Conservation (phyloP, 2,113 vertebrate genomes). For the Monopterus albus region DNA sequence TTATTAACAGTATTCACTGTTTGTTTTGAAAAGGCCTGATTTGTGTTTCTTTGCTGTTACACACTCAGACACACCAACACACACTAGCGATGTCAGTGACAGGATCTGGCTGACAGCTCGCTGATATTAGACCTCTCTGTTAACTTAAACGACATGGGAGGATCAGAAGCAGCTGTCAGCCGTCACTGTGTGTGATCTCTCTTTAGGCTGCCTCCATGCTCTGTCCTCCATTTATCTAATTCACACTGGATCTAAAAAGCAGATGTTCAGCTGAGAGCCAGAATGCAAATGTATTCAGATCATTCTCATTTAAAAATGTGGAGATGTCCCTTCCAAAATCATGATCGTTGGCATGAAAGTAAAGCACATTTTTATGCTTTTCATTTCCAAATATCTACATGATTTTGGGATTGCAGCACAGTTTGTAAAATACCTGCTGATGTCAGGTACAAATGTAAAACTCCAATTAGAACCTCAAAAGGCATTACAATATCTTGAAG, state of each 20-base stretch:
- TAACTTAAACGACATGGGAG: conserved; percentile 52
- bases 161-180: conserved; percentile 68
- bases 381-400: not conserved
- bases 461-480: not conserved
- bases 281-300: conserved; percentile 65
- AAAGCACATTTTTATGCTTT: conserved; percentile 4
- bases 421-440: not conserved
- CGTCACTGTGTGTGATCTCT: conserved; percentile 13
- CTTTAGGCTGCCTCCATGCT: conserved; percentile 21
- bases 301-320: conserved; percentile 21
- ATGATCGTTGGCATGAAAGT: conserved; percentile 24
- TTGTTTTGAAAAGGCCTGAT: conserved; percentile 41
- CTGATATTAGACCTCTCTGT: conserved; percentile 52
- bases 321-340: conserved; percentile 20
- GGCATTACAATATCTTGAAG: too few relatives aligned
- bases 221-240: conserved; percentile 47
- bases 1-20: conserved; percentile 35
- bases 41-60: conserved; percentile 43
- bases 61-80: too few relatives aligned
- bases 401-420: too few relatives aligned
- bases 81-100: conserved; percentile 29
- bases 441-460: not conserved
- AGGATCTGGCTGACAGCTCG: conserved; percentile 53
- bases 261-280: conserved; percentile 25
- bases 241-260: conserved; percentile 50